A percentile compares a stretch with the other conserved stretches of the same genome.
Conservation (phyloP, 2,888 invertebrate species). For the Prenolepis imparis region DNA sequence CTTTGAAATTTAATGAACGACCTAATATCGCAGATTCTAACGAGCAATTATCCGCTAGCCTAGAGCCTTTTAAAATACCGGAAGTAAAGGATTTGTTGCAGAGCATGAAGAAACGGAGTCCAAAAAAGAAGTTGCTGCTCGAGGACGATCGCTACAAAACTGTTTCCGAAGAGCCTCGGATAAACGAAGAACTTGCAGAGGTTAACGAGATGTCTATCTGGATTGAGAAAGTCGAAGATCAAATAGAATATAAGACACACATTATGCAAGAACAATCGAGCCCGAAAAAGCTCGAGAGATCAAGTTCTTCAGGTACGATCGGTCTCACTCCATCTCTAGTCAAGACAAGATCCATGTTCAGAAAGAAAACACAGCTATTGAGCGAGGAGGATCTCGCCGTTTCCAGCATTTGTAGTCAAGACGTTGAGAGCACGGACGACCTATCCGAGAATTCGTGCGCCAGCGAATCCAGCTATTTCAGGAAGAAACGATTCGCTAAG, state of each 20-base stretch:
- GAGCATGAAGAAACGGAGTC: conserved; percentile 71
- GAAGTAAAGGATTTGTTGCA: conserved; percentile 73
- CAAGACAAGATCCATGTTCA: conserved; percentile 57
- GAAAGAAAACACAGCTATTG: conserved; percentile 53
- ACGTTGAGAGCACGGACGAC: conserved; percentile 63
- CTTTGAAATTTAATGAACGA: background rate
- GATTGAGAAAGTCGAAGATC: conserved; percentile 31
- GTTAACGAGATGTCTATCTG: background rate
- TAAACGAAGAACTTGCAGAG: conserved; percentile 19
- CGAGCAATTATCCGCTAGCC: conserved; percentile 10
- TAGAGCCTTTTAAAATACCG: conserved; percentile 79
- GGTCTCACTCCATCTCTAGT: conserved; percentile 14
- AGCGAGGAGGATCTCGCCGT: conserved; percentile 61
- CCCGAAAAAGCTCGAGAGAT: conserved; percentile 40
- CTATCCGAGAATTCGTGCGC: conserved; percentile 65
- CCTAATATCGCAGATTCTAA: background rate
- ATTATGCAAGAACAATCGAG: background rate
- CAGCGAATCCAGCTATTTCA: conserved; percentile 69
- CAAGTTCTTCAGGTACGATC: conserved; percentile 59
- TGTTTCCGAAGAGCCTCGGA: conserved; percentile 36
- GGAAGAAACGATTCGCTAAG: conserved; percentile 68
- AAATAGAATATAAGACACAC: conserved; percentile 16
- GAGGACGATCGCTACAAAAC: conserved; percentile 64
- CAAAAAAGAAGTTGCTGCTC: conserved; percentile 70
- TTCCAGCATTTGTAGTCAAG: background rate